phyloP scores from a whole-genome alignment of 2,113 vertebrate species.

The Erpornis zantholeuca region DNA sequence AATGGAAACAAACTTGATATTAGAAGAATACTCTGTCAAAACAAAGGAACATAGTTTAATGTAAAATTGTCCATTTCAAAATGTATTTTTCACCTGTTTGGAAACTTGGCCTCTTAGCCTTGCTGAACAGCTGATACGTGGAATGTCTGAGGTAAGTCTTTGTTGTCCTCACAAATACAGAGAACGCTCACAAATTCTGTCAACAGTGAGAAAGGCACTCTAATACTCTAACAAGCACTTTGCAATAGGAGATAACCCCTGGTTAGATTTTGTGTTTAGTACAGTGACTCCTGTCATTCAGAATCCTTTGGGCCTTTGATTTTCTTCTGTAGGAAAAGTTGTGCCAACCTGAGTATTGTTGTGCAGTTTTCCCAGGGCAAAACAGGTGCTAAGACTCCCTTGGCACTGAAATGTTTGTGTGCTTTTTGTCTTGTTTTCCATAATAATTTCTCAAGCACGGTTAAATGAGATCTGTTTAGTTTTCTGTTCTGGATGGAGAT shows the following conservation, averaged over 20 bases:
- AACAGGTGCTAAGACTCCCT: constrained; percentile 6
- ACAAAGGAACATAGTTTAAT: neutral
- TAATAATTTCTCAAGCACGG: constrained; percentile 21
- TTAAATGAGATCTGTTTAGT: constrained; percentile 36
- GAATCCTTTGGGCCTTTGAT: neutral
- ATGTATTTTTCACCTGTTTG: neutral
- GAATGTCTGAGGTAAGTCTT: neutral
- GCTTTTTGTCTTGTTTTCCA: constrained; percentile 18
- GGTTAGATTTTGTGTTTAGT: neutral
- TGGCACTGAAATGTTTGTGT: constrained; percentile 19
- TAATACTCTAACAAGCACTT: neutral
- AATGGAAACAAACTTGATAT: neutral
- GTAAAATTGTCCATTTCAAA: neutral
- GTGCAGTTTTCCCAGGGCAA: neutral
- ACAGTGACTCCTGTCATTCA: neutral
- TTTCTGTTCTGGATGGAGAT: constrained; percentile 47
- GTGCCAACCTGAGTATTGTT: neutral
- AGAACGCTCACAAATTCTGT: neutral
- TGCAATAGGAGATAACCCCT: neutral
- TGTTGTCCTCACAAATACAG: neutral
- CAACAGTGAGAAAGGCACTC: neutral
- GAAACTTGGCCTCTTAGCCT: neutral
- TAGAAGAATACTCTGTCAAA: neutral
- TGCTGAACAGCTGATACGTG: neutral
- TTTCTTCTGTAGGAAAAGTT: neutral